Conservation (phyloP, 2,797 vertebrate species). For the Pogoniulus pusillus region DNA sequence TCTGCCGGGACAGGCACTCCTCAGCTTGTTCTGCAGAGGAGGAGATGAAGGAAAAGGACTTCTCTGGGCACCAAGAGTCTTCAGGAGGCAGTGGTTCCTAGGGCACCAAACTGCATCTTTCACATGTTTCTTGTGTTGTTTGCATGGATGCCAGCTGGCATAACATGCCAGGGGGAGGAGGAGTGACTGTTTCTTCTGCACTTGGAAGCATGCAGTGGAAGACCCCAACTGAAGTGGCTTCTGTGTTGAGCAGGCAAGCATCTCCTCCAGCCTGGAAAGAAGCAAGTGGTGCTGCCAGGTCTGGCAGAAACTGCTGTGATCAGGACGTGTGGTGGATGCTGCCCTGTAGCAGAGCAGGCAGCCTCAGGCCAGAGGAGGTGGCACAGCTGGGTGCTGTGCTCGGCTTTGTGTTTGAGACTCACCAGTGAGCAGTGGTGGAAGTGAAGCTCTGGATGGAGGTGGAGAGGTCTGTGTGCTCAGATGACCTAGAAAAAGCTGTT, state of each 20-base stretch:
- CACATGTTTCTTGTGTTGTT: accelerated
- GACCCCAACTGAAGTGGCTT: background rate
- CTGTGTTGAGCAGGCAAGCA: background rate
- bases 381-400: background rate
- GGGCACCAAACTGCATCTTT: background rate
- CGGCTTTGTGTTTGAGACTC: background rate
- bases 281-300: accelerated
- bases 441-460: background rate
- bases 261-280: background rate
- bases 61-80: background rate
- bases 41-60: background rate
- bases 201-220: background rate
- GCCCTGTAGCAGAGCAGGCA: background rate
- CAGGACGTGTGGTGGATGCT: background rate
- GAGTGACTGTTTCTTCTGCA: background rate
- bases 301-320: background rate
- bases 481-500: background rate
- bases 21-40: background rate
- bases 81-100: accelerated
- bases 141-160: background rate
- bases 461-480: background rate
- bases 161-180: background rate
- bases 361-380: background rate
- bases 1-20: background rate
- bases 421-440: background rate